Base-by-base conservation (phyloP, 2,888 invertebrate genomes). In the Eutolmus rufibarbis region DNA sequence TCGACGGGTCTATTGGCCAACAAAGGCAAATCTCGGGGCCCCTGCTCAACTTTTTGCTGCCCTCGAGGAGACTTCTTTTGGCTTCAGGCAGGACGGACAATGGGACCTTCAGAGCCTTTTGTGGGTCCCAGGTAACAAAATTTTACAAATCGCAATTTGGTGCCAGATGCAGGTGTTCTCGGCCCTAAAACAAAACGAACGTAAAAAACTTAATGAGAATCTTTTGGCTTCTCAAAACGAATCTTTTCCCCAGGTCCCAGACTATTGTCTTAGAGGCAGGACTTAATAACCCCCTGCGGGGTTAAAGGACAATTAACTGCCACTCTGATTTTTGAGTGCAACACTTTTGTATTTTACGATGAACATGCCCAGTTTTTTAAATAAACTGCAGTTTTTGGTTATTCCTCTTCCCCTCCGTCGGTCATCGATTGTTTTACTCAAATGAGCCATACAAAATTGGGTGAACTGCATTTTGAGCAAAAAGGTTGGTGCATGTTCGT, bases 1-100 rank as follows among this genome's bases (percentile, higher is more conserved):
- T 74, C 85, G 85, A 85, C 74, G 85, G 85, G 85, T 85, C 85
- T 85, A 74, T 74, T 74, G 85, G 85, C 74, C 85, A 85, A 85
- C 85, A 74, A 85, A 85, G 19, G 85, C 74, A 74, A 85, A 85
- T 46, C 43, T 74, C 14, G 82, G 56, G 28, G 66, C 57, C 37
- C 31, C 66, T 82, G 46, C 78, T 19, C 34, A 66, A 57, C 82
- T 56, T 82, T 79, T 82, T 82, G 57, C 57, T 82, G 56, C 66
- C 66, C n/a, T 82, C 66, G 31, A 82, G 51, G 51, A 56, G 51
- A 51, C 51, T 82, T 51, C 40, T 82, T n/a, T 57, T 82, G 40
- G 31, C 57, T 37, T 40, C 43, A 28, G 43, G 40, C 40, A 28
- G 40, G 66, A 57, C 66, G 9, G 37, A 82, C 57, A 82, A 82